Conservation (phyloP, 2,113 vertebrate genomes). For the Colistium nudipinnis region DNA sequence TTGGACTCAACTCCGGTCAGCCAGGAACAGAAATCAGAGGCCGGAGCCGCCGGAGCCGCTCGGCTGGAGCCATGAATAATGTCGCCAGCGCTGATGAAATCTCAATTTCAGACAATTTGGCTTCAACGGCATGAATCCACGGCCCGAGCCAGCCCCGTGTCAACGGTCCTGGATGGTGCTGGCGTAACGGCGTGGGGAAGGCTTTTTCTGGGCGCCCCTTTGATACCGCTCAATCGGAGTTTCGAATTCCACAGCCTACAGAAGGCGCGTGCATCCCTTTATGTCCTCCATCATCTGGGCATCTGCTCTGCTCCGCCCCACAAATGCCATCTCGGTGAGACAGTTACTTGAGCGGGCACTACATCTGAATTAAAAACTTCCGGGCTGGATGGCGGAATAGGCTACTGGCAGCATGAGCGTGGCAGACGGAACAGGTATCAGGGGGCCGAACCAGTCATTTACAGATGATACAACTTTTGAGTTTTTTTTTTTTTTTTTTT, state of each 20-base stretch:
- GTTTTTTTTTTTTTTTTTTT: too few species aligned
- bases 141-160: background rate
- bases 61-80: background rate
- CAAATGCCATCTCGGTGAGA: too few species aligned
- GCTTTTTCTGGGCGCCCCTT: background rate
- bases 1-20: background rate
- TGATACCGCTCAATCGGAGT: background rate
- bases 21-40: background rate
- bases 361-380: background rate
- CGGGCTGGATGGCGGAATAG: background rate
- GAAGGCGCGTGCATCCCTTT: background rate
- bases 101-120: slow-evolving; percentile 3
- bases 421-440: too few species aligned
- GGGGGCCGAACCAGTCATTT: too few species aligned
- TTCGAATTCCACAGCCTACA: background rate
- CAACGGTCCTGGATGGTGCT: background rate
- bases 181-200: background rate
- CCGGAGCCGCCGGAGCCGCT: background rate
- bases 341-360: too few species aligned
- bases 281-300: too few species aligned
- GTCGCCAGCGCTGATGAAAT: background rate
- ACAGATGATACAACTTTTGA: too few species aligned
- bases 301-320: too few species aligned
- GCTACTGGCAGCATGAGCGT: too few species aligned
- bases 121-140: background rate